Percentiles rank a stretch among this genome's conserved stretches.
phyloP scores from a whole-genome alignment of 1,140 invertebrate genomes.

The Druon quercuslanigerum region DNA sequence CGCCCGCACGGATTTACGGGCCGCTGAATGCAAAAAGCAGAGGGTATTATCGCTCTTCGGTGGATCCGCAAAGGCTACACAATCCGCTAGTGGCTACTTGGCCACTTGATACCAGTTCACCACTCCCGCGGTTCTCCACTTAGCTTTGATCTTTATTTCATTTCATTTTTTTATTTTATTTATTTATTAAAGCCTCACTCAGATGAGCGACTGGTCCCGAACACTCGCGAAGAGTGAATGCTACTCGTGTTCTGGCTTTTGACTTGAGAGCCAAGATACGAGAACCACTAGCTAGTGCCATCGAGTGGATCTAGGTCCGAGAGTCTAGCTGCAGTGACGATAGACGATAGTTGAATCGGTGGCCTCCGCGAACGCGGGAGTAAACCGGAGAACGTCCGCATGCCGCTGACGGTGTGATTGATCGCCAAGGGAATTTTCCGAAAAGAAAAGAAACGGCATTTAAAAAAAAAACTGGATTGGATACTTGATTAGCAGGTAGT shows the following conservation, averaged over 20 bases:
- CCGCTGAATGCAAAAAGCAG: slow-evolving; percentile 52
- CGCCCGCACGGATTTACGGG: slow-evolving; percentile 53
- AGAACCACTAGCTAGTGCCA: slow-evolving; percentile 11
- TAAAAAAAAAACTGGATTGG: neutral
- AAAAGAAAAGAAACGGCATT: neutral
- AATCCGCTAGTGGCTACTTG: neutral
- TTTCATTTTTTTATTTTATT: too few species aligned
- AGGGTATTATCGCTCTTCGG: slow-evolving; percentile 15
- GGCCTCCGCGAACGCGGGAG: slow-evolving; percentile 25
- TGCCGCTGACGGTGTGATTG: neutral
- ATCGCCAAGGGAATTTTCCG: neutral
- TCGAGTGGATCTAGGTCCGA: neutral
- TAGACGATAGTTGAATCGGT: slow-evolving; percentile 24
- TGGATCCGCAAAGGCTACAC: slow-evolving; percentile 4
- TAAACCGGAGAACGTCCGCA: slow-evolving; percentile 10
- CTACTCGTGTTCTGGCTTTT: neutral
- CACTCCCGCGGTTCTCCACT: too few species aligned
- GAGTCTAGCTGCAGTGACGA: neutral
- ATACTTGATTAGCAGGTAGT: slow-evolving; percentile 12
- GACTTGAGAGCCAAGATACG: neutral
- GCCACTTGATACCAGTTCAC: too few species aligned
- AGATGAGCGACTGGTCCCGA: neutral
- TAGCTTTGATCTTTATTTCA: too few species aligned
- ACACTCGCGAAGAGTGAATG: neutral
- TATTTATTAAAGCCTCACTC: too few species aligned